These are phyloP conservation scores for Lota lota DNA, from an alignment of 2,113 vertebrate genomes.

Conservation along the genomic window DNA sequence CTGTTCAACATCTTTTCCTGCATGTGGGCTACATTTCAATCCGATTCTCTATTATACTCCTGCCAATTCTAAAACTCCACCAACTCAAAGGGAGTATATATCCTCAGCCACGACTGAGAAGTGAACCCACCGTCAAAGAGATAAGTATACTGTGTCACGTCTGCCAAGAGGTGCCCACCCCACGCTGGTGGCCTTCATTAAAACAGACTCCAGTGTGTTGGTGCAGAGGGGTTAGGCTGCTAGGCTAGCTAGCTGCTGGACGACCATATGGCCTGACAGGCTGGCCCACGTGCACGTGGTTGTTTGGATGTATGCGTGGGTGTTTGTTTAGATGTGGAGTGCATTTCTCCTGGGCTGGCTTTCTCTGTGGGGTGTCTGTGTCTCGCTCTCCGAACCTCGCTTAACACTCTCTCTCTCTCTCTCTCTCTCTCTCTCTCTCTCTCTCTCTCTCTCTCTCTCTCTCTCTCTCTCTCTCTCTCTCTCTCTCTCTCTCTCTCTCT, in stretches of 20 bases:
- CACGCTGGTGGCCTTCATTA: neutral
- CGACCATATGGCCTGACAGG: slow-evolving; percentile 25
- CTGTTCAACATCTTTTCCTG: too few relatives aligned
- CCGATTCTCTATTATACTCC: too few relatives aligned
- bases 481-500: neutral
- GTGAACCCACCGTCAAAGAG: too few relatives aligned
- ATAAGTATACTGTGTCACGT: too few relatives aligned
- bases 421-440: neutral
- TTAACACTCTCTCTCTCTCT: neutral
- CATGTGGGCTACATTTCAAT: too few relatives aligned
- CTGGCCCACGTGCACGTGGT: slow-evolving; percentile 2
- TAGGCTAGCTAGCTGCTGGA: slow-evolving; percentile 35
- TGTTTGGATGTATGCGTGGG: slow-evolving; percentile 35
- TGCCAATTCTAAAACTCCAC: too few relatives aligned
- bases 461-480: neutral
- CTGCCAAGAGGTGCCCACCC: too few relatives aligned
- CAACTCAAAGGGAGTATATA: too few relatives aligned
- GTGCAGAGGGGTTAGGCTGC: neutral
- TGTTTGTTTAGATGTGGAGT: slow-evolving; percentile 27
- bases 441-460: neutral
- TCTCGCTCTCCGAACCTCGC: neutral
- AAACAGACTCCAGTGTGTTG: neutral
- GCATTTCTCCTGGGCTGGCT: neutral
- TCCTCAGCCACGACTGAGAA: too few relatives aligned
- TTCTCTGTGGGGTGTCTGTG: neutral